Conservation (phyloP, 2,113 vertebrate species). For the Embiotoca jacksoni region DNA sequence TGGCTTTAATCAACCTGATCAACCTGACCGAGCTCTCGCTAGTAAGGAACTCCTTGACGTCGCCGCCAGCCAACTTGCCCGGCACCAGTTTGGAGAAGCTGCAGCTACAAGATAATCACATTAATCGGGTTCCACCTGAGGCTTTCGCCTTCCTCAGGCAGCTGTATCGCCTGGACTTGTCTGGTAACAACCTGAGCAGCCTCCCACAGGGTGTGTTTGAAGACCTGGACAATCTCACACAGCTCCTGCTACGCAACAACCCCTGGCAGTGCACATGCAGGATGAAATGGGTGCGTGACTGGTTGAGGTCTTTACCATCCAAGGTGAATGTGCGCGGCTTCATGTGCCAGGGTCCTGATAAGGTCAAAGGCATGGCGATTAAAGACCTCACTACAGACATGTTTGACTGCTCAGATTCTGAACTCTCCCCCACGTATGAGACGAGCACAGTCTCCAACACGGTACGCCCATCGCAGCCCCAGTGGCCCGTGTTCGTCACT, state of each 20-base stretch:
- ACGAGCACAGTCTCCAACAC: conserved; percentile 92
- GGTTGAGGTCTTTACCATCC: conserved; percentile 91
- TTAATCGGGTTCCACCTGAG: conserved; percentile 92
- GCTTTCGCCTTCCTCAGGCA: conserved; percentile 96
- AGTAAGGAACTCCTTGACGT: conserved; percentile 94
- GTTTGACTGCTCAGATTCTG: conserved; percentile 92
- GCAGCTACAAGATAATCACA: conserved; percentile 98
- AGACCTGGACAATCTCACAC: conserved; percentile 98
- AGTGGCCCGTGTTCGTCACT: conserved; percentile 92
- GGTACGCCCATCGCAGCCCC: conserved; percentile 87
- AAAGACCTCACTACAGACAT: conserved; percentile 94
- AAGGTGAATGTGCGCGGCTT: conserved; percentile 98
- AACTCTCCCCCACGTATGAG: conserved; percentile 84
- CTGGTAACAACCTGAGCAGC: conserved; percentile 96
- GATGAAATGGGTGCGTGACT: conserved; percentile 99
- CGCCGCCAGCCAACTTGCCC: conserved; percentile 94
- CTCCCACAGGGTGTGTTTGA: conserved; percentile 97
- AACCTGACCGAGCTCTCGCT: conserved; percentile 97
- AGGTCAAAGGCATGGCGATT: conserved; percentile 98
- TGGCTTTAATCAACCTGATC: conserved; percentile 94
- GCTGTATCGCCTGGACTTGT: conserved; percentile 96
- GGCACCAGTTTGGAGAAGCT: conserved; percentile 94
- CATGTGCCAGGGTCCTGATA: conserved; percentile 99
- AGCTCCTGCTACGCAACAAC: conserved; percentile 97
- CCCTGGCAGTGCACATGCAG: conserved; percentile 98